A percentile compares a stretch with the other conserved stretches of the same genome.
Conservation (phyloP, 2,797 vertebrate genomes). For the Clamator glandarius region DNA sequence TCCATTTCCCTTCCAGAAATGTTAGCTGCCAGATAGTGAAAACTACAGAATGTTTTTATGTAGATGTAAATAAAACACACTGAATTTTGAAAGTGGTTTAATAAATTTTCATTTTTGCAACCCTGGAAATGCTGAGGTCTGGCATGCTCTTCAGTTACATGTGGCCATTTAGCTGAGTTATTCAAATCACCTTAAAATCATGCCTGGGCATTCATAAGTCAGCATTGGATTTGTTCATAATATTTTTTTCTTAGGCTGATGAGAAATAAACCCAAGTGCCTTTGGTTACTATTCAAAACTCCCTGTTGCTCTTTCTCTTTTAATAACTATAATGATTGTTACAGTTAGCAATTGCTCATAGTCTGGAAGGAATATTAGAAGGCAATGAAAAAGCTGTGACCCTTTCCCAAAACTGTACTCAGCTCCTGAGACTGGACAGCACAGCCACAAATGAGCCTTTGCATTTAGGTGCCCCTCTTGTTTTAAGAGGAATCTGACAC, state of each 20-base stretch:
- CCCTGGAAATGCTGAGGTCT: background rate
- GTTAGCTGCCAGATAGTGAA: background rate
- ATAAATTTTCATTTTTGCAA: background rate
- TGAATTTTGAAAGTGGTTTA: background rate
- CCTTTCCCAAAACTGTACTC: background rate
- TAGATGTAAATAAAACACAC: background rate
- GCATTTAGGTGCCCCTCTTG: background rate
- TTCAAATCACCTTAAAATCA: background rate
- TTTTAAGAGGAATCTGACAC: background rate
- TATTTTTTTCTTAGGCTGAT: background rate
- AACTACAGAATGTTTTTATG: background rate
- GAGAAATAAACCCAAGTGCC: background rate
- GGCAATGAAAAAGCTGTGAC: background rate
- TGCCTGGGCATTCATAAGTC: background rate
- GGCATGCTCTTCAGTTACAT: background rate
- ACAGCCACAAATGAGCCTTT: background rate
- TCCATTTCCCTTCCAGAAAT: background rate
- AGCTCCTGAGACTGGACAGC: background rate
- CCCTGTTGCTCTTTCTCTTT: background rate
- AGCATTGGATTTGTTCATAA: background rate
- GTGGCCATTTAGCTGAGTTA: background rate
- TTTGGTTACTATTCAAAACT: background rate
- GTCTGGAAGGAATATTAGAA: background rate
- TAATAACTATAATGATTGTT: background rate
- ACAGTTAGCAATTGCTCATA: background rate